Conservation (phyloP, 1,140 invertebrate genomes). For the Cryptotermes secundus region DNA sequence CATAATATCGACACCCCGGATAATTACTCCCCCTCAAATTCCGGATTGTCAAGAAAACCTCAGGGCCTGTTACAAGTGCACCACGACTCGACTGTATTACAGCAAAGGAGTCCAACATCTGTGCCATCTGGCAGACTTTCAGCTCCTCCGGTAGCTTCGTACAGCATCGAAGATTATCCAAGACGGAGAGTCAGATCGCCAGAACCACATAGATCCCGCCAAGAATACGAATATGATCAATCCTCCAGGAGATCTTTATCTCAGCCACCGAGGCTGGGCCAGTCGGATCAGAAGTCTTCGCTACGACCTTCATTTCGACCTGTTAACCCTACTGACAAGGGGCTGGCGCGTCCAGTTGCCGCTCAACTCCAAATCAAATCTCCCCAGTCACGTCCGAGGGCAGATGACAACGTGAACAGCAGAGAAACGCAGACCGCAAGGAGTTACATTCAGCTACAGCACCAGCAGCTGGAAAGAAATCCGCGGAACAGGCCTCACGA, state of each 20-base stretch:
- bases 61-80: neutral
- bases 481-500: neutral
- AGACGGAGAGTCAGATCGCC: conserved; percentile 4
- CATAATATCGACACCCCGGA: neutral
- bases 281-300: neutral
- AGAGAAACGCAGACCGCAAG: conserved; percentile 21
- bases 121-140: conserved; percentile 24
- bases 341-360: neutral
- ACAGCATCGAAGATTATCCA: conserved; percentile 17
- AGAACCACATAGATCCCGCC: neutral
- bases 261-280: neutral
- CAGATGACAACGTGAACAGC: neutral
- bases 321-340: neutral
- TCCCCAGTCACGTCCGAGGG: neutral
- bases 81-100: neutral
- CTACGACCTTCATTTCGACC: neutral
- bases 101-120: neutral
- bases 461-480: neutral
- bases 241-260: neutral
- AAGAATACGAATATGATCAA: neutral
- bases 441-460: neutral
- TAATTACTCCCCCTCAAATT: neutral
- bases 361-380: neutral
- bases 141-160: conserved; percentile 19
- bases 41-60: neutral